Percentiles rank a stretch among this genome's conserved stretches.
Conservation (phyloP, 1,140 invertebrate genomes). For the Halictus rubicundus region DNA sequence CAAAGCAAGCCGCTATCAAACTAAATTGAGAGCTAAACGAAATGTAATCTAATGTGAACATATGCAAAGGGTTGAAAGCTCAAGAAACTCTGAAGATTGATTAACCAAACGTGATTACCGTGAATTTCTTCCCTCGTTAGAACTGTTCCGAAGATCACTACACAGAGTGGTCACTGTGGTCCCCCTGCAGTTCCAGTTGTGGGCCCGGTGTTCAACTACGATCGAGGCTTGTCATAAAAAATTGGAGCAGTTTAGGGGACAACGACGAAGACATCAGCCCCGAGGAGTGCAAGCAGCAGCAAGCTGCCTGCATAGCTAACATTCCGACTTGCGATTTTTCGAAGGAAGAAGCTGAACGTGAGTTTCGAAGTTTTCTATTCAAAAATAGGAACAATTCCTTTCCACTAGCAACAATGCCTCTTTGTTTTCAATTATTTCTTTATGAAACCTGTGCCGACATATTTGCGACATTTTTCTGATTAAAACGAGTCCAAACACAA, state of each 20-base stretch:
- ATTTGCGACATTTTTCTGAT: no score
- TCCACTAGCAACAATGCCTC: no score
- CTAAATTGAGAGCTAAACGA: no score
- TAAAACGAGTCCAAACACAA: no score
- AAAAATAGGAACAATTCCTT: no score
- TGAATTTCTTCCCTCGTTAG: constrained; percentile 49
- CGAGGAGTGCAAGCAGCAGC: constrained; percentile 71
- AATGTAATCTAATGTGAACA: no score
- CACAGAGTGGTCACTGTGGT: constrained; percentile 85
- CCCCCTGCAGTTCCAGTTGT: constrained; percentile 85
- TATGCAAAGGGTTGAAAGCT: background rate
- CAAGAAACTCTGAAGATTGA: no score
- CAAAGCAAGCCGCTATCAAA: no score
- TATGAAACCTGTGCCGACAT: no score
- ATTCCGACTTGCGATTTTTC: constrained; percentile 80
- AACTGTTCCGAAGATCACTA: constrained; percentile 74
- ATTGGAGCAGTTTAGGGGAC: constrained; percentile 64
- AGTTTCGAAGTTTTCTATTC: constrained; percentile 2
- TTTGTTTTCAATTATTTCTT: no score
- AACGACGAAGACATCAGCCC: constrained; percentile 71
- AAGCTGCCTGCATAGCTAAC: constrained; percentile 78
- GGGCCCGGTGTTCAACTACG: constrained; percentile 84
- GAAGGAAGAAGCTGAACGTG: constrained; percentile 77
- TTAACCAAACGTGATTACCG: background rate
- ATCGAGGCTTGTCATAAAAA: constrained; percentile 79